A percentile compares a stretch with the other conserved stretches of the same genome.
Evolutionary conservation across 2,888 invertebrate species (phyloP).

Genomic region (Unio delphinus): DNA sequence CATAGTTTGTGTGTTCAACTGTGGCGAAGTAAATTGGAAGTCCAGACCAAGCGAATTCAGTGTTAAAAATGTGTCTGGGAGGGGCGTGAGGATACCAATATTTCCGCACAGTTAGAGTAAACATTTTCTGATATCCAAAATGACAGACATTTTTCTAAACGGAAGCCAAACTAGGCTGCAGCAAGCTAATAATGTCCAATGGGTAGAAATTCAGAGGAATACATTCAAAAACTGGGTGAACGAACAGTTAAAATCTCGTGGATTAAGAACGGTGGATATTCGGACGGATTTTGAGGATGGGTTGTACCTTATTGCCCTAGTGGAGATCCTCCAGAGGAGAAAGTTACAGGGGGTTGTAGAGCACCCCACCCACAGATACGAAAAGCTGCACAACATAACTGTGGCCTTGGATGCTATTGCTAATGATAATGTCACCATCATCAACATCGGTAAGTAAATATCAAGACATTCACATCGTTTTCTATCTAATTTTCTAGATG

Average conservation of each 20-base stretch:
- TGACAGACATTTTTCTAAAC: constrained; percentile 10
- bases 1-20: too few species aligned
- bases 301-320: constrained; percentile 89
- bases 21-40: too few species aligned
- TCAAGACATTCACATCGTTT: neutral
- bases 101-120: too few species aligned
- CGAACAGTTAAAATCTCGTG: constrained; percentile 75
- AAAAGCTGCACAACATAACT: constrained; percentile 95
- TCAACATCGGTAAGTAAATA: constrained; percentile 88
- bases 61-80: too few species aligned
- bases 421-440: constrained; percentile 95
- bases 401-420: constrained; percentile 94
- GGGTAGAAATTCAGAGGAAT: constrained; percentile 79
- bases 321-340: constrained; percentile 90
- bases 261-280: constrained; percentile 82
- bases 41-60: too few species aligned
- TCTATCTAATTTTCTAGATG: too few species aligned
- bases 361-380: constrained; percentile 93
- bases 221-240: constrained; percentile 98
- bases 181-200: constrained; percentile 85
- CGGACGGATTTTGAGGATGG: constrained; percentile 93
- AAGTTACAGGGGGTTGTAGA: constrained; percentile 75
- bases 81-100: too few species aligned
- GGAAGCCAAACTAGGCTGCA: constrained; percentile 79
- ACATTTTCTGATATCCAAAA: neutral